A percentile compares a stretch with the other conserved stretches of the same genome.
These are phyloP conservation scores for Nannoperca australis DNA, from an alignment of 2,797 vertebrate species.

Conservation along the genomic window DNA sequence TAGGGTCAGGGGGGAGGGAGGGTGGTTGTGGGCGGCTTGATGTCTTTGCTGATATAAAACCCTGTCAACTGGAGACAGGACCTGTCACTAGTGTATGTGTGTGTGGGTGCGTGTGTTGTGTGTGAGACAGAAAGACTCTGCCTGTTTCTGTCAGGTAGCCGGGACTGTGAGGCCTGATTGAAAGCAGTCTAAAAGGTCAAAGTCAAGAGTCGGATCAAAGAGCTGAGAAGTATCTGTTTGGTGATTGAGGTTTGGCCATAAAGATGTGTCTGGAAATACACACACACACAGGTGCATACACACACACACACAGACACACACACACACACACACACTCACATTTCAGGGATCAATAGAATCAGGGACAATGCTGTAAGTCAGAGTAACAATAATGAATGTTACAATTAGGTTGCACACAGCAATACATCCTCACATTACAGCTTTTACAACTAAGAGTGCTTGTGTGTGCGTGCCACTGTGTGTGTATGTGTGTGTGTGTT, in stretches of 20 bases:
- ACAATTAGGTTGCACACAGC: slow-evolving; percentile 62
- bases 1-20: slow-evolving; percentile 55
- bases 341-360: slow-evolving; percentile 62
- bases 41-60: slow-evolving; percentile 81
- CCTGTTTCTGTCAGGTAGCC: slow-evolving; percentile 57
- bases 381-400: slow-evolving; percentile 68
- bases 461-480: neutral
- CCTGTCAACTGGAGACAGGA: slow-evolving; percentile 77
- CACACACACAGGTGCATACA: neutral
- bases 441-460: slow-evolving; percentile 20
- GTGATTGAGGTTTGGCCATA: slow-evolving; percentile 49
- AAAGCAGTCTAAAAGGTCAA: slow-evolving; percentile 77
- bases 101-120: slow-evolving; percentile 33
- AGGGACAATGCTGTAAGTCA: slow-evolving; percentile 68
- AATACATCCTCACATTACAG: slow-evolving; percentile 43
- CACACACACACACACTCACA: slow-evolving; percentile 20
- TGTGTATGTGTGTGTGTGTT: slow-evolving; percentile 6
- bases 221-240: slow-evolving; percentile 51
- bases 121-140: slow-evolving; percentile 32
- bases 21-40: slow-evolving; percentile 62
- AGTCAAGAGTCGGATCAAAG: slow-evolving; percentile 66
- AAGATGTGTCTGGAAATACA: slow-evolving; percentile 22
- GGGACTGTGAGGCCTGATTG: slow-evolving; percentile 68
- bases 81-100: slow-evolving; percentile 57
- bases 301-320: slow-evolving; percentile 19